These are phyloP conservation scores for Sebastolobus alascanus DNA, from an alignment of 2,797 vertebrate genomes.

Conservation along the genomic window DNA sequence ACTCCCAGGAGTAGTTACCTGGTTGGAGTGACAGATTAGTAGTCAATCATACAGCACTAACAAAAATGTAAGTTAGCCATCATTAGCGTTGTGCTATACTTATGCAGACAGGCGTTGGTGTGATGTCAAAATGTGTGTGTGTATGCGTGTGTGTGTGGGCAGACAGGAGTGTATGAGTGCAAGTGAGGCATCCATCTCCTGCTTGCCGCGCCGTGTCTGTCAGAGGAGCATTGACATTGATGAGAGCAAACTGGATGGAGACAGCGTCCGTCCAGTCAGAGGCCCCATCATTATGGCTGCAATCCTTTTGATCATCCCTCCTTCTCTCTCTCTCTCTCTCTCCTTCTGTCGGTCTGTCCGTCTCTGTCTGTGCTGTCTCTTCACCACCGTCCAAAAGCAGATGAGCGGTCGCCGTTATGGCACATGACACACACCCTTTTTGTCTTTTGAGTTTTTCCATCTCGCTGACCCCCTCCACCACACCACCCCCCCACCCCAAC, in stretches of 20 bases:
- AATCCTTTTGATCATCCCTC: constrained; percentile 79
- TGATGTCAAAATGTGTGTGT: constrained; percentile 28
- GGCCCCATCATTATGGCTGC: constrained; percentile 71
- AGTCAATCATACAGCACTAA: background rate
- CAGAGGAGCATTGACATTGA: constrained; percentile 74
- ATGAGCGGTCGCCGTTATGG: constrained; percentile 62
- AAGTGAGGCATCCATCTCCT: constrained; percentile 56
- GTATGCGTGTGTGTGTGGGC: constrained; percentile 25
- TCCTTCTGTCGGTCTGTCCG: constrained; percentile 48
- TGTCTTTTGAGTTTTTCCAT: constrained; percentile 75
- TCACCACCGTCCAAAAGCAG: constrained; percentile 45
- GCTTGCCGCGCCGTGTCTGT: constrained; percentile 52
- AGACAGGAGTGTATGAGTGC: constrained; percentile 48
- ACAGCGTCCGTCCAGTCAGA: constrained; percentile 71
- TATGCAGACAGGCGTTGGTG: background rate
- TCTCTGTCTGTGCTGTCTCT: constrained; percentile 60
- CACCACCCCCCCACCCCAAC: background rate
- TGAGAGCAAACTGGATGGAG: constrained; percentile 82
- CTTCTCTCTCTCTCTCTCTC: constrained; percentile 35
- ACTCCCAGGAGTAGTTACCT: background rate
- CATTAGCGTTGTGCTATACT: constrained; percentile 1
- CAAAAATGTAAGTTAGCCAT: background rate
- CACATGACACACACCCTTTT: constrained; percentile 69
- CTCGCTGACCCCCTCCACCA: constrained; percentile 49
- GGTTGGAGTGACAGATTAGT: background rate